Percentiles rank a stretch among this genome's conserved stretches.
Evolutionary conservation across 2,888 invertebrate genomes (phyloP).

Genomic region (Reticulitermes lucifugus): DNA sequence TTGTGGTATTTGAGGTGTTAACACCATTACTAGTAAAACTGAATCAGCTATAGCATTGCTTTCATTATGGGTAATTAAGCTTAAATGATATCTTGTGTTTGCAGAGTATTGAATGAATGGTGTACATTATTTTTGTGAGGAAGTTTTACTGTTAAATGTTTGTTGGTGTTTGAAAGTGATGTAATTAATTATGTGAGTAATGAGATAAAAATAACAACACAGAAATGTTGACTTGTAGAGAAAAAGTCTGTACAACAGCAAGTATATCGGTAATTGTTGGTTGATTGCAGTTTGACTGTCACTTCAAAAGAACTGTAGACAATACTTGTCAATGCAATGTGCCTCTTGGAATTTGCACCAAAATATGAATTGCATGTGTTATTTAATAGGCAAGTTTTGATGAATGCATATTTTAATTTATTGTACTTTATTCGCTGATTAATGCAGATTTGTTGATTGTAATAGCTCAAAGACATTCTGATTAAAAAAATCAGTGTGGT

Average conservation of each 20-base stretch:
- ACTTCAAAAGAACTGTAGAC: slow-evolving; percentile 7
- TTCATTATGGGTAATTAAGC: not conserved
- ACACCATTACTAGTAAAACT: not conserved
- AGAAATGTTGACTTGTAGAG: not conserved
- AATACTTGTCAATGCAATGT: slow-evolving; percentile 32
- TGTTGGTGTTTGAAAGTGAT: not conserved
- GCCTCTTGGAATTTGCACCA: slow-evolving; percentile 34
- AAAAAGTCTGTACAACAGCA: not conserved
- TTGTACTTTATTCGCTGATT: not conserved
- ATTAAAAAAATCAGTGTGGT: not conserved
- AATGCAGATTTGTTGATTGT: not conserved
- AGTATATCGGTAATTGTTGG: not conserved
- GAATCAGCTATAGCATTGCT: not conserved
- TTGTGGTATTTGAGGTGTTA: not conserved
- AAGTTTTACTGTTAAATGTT: not conserved
- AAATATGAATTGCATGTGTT: not conserved
- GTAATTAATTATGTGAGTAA: not conserved
- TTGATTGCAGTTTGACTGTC: not conserved
- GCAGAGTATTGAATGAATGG: not conserved
- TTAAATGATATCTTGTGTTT: not conserved
- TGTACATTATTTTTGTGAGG: not conserved
- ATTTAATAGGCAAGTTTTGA: not conserved
- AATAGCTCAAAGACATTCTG: not conserved
- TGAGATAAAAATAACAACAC: not conserved
- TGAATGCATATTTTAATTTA: not conserved